Conservation (phyloP, 30 jellyfish, hydroid and myxozoan species). For the Morbakka virulenta region DNA sequence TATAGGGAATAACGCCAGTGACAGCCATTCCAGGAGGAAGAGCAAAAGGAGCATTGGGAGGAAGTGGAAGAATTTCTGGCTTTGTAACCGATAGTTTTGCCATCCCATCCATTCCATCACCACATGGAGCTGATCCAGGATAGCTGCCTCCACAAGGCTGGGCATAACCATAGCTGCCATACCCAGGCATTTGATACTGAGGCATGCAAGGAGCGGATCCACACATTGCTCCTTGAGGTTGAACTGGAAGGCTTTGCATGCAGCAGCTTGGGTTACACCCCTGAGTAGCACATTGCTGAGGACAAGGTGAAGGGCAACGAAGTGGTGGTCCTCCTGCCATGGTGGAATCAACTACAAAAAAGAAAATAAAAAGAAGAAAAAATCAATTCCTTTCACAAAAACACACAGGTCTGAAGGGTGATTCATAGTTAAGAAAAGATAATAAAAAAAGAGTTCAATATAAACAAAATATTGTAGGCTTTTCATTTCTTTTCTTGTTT, state of each 20-base stretch:
- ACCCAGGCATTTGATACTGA: background rate
- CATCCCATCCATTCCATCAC: background rate
- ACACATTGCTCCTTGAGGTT: conserved; percentile 45
- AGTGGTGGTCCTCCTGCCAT: background rate
- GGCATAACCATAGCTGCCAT: background rate
- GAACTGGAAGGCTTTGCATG: conserved; percentile 17
- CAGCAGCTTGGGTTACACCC: background rate
- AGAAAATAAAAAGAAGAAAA: too few species aligned
- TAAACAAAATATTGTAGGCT: too few species aligned
- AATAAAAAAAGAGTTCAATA: too few species aligned
- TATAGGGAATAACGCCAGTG: background rate
- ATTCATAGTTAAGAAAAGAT: too few species aligned
- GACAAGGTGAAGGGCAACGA: background rate
- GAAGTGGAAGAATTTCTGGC: background rate
- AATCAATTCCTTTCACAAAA: too few species aligned
- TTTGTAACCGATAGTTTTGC: background rate
- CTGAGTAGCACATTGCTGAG: background rate
- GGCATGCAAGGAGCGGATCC: background rate
- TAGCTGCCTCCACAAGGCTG: background rate
- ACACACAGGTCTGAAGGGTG: too few species aligned
- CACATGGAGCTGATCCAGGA: background rate
- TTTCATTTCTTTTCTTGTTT: too few species aligned
- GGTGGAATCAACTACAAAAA: too few species aligned
- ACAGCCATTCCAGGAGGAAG: background rate
- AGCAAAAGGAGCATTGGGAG: background rate